Percentiles rank a stretch among this genome's conserved stretches.
phyloP scores from a whole-genome alignment of 2,888 invertebrate genomes.

The Trachelus iudaicus region DNA sequence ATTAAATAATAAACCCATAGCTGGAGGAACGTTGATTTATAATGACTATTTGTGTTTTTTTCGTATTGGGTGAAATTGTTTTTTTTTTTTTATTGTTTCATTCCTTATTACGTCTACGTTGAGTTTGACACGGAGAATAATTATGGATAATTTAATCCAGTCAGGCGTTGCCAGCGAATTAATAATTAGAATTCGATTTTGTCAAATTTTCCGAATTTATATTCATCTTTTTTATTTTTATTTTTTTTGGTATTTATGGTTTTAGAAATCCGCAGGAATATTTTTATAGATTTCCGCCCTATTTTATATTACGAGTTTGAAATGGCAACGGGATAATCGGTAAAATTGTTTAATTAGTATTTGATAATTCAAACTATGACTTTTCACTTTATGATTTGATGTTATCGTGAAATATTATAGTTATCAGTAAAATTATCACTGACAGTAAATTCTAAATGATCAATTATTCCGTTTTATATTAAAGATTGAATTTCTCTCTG shows the following conservation, averaged over 20 bases:
- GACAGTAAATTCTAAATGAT: not conserved
- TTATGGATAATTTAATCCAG: not conserved
- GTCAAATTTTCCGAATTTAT: not conserved
- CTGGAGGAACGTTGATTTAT: not conserved
- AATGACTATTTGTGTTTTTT: not conserved
- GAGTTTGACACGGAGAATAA: not conserved
- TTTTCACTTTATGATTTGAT: not conserved
- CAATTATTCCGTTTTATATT: not conserved
- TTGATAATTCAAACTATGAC: not conserved
- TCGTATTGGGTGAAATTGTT: not conserved
- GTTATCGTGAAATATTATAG: not conserved
- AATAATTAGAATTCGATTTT: no score
- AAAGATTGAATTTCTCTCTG: not conserved
- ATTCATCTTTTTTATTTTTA: not conserved
- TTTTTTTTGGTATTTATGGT: not conserved
- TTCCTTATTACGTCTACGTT: not conserved
- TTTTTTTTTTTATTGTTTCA: not conserved
- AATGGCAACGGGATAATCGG: no score
- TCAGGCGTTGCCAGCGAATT: no score
- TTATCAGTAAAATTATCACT: not conserved
- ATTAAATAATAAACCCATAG: slow-evolving; percentile 49
- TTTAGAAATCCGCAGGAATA: not conserved
- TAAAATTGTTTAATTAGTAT: not conserved
- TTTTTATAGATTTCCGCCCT: not conserved
- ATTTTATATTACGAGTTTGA: not conserved